Evolutionary conservation across 1,140 invertebrate genomes (phyloP), one percentile per base, ranked within the genome.

Genomic region (Drosophila pachea): DNA sequence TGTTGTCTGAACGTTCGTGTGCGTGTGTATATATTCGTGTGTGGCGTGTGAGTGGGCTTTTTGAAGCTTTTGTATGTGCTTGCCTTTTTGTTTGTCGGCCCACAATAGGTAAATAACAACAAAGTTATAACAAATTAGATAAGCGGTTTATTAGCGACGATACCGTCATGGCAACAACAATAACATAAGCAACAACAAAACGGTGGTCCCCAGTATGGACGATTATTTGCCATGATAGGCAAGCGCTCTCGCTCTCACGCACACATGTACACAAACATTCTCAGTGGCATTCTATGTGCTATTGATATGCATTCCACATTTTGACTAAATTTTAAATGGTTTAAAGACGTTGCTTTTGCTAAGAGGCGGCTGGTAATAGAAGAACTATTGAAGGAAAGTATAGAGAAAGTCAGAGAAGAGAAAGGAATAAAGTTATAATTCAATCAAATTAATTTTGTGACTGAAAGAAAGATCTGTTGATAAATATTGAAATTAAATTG

Each of bases 91-190:
- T 70, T 65, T 68, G 73, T 75, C 42, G 47, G 58, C 48, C 73
- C 54, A 81, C 75, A 78, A 66, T 55, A 73, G 69, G 53, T 76
- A 70, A 81, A 81, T 69, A 76, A 66, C 65, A 81, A 76, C 77
- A 71, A 74, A 74, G 68, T 71, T 74, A 52, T 74, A 71, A 74
- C 72, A 81, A 81, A 81, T 76, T 76, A 81, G 78, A 81, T 81
- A 81, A 81, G 77, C 77, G 58, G 72, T 81, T 73, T 81, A 81
- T 81, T 81, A 82, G 65, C 77, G 54, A 62, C 29, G 56, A 76
- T 73, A 81, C 38, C 55, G 53, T 70, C 62, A 59, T 66, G 52
- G 45, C 32, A 69, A 69, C 47, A 43, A 52, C 61, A 52, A 45
- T 40, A 61, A 61, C n/a, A 65, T 22, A 35, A 48, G 29, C 45